Evolutionary conservation across 2,797 vertebrate species (phyloP).

Genomic region (Limosa lapponica): DNA sequence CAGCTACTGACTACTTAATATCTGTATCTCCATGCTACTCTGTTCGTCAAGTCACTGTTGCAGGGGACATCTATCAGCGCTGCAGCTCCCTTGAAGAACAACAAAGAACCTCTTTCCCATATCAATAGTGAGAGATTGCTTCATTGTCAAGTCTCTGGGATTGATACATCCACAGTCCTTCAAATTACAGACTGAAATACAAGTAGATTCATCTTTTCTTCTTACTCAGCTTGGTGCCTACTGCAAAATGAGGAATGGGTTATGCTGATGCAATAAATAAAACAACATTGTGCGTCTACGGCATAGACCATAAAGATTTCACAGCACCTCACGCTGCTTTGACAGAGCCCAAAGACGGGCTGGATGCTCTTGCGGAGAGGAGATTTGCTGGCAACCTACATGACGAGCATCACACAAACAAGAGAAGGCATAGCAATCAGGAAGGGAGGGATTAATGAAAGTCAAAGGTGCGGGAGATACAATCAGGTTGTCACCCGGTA

Average conservation of each 20-base stretch:
- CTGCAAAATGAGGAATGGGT: neutral
- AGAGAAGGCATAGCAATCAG: slow-evolving; percentile 1
- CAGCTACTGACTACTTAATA: neutral
- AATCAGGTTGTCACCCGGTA: slow-evolving; percentile 17
- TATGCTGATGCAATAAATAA: neutral
- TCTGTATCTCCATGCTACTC: neutral
- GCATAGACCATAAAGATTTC: neutral
- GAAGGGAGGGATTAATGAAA: slow-evolving; percentile 67
- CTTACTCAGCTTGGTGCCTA: neutral
- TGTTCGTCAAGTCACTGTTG: neutral
- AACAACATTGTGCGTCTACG: neutral
- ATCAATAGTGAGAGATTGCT: neutral
- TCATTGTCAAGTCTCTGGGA: neutral
- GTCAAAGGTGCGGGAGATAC: slow-evolving; percentile 20
- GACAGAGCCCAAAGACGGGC: neutral
- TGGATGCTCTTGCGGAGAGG: neutral
- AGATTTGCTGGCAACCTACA: neutral
- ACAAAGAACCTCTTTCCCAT: neutral
- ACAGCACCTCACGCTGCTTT: neutral
- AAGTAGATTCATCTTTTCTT: neutral
- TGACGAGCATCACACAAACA: neutral
- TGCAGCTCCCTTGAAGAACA: neutral
- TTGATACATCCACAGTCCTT: neutral
- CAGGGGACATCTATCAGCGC: neutral
- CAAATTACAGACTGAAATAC: neutral